Evolutionary conservation across 2,797 vertebrate species (phyloP).

Genomic region (Synanceia verrucosa): DNA sequence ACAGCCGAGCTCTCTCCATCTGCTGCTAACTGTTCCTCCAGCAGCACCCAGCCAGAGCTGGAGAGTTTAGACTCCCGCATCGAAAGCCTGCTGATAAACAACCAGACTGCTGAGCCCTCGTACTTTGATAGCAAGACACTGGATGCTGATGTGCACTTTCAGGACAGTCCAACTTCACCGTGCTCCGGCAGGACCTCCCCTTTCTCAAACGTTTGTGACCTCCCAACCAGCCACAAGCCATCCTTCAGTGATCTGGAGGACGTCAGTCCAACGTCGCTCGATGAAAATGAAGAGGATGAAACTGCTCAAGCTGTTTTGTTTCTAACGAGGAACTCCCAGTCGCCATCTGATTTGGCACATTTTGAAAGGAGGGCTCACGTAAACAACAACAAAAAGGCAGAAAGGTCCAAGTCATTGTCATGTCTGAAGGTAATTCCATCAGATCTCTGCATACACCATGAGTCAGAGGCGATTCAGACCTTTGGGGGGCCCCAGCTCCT

Average conservation of each 20-base stretch:
- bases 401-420: constrained; percentile 17
- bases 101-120: constrained; percentile 81
- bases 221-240: constrained; percentile 29
- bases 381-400: constrained; percentile 81
- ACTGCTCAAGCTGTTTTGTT: constrained; percentile 77
- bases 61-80: constrained; percentile 95
- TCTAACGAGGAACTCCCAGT: constrained; percentile 75
- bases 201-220: constrained; percentile 56
- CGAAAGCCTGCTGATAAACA: constrained; percentile 92
- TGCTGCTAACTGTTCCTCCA: constrained; percentile 62
- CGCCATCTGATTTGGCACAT: constrained; percentile 63
- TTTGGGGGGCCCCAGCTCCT: too few species aligned
- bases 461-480: too few species aligned
- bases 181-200: constrained; percentile 13
- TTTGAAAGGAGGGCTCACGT: constrained; percentile 59
- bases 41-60: constrained; percentile 80
- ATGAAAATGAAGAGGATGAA: constrained; percentile 86
- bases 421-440: constrained; percentile 54
- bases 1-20: constrained; percentile 49
- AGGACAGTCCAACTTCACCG: constrained; percentile 79
- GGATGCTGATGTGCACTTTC: constrained; percentile 81
- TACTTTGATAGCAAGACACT: constrained; percentile 81
- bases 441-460: neutral
- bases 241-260: constrained; percentile 80
- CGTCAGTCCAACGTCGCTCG: constrained; percentile 78